Evolutionary conservation across 2,113 vertebrate species (phyloP).

Genomic region (Laterallus jamaicensis): DNA sequence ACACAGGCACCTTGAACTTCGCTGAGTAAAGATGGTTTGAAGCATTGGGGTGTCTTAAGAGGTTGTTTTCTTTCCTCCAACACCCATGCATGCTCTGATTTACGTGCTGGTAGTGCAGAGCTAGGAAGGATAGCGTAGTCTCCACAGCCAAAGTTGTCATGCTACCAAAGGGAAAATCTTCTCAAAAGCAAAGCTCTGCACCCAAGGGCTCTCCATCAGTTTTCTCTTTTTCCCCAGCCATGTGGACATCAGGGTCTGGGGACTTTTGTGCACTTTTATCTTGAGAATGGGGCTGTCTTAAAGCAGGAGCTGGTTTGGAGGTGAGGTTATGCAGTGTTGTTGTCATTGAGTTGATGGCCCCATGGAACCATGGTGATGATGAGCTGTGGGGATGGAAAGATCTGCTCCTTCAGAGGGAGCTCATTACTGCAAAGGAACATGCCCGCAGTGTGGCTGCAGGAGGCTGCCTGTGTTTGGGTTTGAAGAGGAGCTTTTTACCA

Average conservation of each 20-base stretch:
- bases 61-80: background rate
- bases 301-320: background rate
- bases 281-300: background rate
- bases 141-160: background rate
- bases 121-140: fast-evolving
- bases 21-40: background rate
- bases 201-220: background rate
- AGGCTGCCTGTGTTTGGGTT: background rate
- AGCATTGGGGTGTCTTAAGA: background rate
- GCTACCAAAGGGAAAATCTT: fast-evolving
- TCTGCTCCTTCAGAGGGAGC: too few relatives aligned
- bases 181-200: background rate
- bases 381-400: background rate
- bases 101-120: fast-evolving
- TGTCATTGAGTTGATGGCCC: background rate
- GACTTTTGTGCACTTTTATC: background rate
- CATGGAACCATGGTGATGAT: background rate
- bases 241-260: background rate
- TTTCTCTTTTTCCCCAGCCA: background rate
- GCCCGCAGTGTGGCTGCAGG: fast-evolving
- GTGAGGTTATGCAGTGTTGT: background rate
- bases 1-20: background rate
- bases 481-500: background rate
- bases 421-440: fast-evolving
- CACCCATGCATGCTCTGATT: background rate